phyloP scores from a whole-genome alignment of 2,113 vertebrate species.

The Candoia aspera region DNA sequence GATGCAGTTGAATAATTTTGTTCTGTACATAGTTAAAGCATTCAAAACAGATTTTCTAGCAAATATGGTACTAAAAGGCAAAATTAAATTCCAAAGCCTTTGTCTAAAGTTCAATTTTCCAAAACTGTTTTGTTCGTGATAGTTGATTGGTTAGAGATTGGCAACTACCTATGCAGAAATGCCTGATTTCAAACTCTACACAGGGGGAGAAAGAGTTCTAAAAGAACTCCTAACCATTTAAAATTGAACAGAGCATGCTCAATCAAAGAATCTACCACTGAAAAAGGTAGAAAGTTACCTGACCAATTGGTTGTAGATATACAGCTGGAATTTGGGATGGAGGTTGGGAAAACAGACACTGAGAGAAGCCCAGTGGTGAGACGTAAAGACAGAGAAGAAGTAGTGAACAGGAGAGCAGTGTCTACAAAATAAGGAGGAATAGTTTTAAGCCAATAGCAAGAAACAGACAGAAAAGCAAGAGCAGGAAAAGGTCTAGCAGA shows the following conservation, averaged over 20 bases:
- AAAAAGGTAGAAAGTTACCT: conserved; percentile 92
- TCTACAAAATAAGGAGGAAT: conserved; percentile 90
- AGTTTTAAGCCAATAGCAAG: conserved; percentile 79
- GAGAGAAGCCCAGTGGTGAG: conserved; percentile 98
- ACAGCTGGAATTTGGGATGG: conserved; percentile 99
- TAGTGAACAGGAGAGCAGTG: conserved; percentile 98
- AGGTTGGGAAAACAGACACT: conserved; percentile 99
- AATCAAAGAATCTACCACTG: conserved; percentile 82
- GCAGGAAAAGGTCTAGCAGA: conserved; percentile 74
- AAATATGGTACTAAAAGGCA: background rate
- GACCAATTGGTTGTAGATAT: conserved; percentile 99
- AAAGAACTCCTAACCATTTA: conserved; percentile 40
- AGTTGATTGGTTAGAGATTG: conserved; percentile 25
- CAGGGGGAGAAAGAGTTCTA: conserved; percentile 52
- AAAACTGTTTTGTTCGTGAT: conserved; percentile 13
- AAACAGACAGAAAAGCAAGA: conserved; percentile 77
- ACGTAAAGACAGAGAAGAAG: conserved; percentile 99
- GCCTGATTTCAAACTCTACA: conserved; percentile 34
- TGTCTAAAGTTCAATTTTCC: conserved; percentile 18
- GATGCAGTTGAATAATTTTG: background rate
- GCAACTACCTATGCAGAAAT: conserved; percentile 32
- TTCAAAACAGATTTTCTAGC: conserved; percentile 38
- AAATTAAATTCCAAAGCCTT: background rate
- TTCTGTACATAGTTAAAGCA: background rate
- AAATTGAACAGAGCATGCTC: conserved; percentile 92